Evolutionary conservation across 1,140 invertebrate genomes (phyloP).

Genomic region (Brachionus paranguensis): DNA sequence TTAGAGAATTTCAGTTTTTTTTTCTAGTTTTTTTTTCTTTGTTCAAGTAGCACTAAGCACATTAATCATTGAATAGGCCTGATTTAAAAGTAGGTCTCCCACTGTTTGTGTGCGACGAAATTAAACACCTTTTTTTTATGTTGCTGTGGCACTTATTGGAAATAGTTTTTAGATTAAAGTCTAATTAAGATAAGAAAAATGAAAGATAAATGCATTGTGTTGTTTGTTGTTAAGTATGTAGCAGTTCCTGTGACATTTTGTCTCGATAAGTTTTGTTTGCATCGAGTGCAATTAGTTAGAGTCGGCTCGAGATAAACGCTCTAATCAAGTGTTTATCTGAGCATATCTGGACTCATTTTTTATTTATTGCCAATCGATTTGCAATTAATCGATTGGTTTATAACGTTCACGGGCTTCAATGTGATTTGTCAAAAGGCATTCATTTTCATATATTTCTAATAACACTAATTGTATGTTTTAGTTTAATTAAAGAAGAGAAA

Average conservation of each 20-base stretch:
- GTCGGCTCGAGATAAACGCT: neutral
- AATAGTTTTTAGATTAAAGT: neutral
- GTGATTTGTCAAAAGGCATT: neutral
- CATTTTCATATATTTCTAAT: neutral
- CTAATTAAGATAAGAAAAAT: slow-evolving; percentile 36
- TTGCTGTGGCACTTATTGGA: neutral
- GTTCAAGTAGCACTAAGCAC: slow-evolving; percentile 15
- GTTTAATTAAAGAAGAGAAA: slow-evolving; percentile 10
- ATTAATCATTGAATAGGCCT: slow-evolving; percentile 10
- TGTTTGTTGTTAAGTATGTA: neutral
- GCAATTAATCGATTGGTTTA: neutral
- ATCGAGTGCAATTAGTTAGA: neutral
- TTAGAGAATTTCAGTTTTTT: slow-evolving; percentile 21
- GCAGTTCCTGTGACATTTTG: neutral
- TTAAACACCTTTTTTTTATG: slow-evolving; percentile 8
- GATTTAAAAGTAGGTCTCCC: slow-evolving; percentile 15
- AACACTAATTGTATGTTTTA: slow-evolving; percentile 25
- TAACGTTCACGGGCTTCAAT: neutral
- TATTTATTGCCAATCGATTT: neutral
- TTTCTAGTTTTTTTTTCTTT: neutral
- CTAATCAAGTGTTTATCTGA: slow-evolving; percentile 22
- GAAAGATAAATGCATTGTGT: neutral
- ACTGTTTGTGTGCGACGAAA: neutral
- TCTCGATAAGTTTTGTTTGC: neutral
- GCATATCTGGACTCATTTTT: neutral